Evolutionary conservation across 2,113 vertebrate species (phyloP).

Genomic region (Lamprologus callipterus): DNA sequence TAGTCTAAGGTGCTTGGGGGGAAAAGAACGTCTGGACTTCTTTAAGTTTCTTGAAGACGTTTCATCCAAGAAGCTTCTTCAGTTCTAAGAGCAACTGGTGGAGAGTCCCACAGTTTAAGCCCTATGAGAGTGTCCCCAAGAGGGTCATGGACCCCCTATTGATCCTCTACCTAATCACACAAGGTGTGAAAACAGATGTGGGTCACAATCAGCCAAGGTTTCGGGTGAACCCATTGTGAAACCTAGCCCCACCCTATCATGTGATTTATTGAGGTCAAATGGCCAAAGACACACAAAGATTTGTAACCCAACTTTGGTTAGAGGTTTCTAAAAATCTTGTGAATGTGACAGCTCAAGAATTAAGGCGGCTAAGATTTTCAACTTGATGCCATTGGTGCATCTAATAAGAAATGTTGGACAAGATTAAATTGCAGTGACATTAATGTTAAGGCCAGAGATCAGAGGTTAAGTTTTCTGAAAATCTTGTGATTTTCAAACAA

Average conservation of each 20-base stretch:
- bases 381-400: not conserved
- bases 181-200: not conserved
- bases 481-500: not conserved
- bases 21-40: accelerated
- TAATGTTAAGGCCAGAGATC: not conserved
- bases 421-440: not conserved
- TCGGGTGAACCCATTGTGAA: not conserved
- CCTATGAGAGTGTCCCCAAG: not conserved
- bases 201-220: accelerated
- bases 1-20: not conserved
- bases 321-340: not conserved
- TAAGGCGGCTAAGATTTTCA: not conserved
- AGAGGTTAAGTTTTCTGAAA: not conserved
- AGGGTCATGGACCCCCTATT: not conserved
- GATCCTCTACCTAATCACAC: not conserved
- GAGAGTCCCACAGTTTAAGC: accelerated
- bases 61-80: accelerated
- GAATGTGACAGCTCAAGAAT: not conserved
- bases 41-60: not conserved
- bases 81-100: not conserved
- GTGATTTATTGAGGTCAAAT: not conserved
- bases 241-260: not conserved
- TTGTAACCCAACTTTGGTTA: not conserved
- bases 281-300: not conserved
- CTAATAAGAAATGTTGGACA: not conserved